These are phyloP conservation scores for Tetramorium alpestre DNA, from an alignment of 1,140 invertebrate genomes.

Conservation along the genomic window DNA sequence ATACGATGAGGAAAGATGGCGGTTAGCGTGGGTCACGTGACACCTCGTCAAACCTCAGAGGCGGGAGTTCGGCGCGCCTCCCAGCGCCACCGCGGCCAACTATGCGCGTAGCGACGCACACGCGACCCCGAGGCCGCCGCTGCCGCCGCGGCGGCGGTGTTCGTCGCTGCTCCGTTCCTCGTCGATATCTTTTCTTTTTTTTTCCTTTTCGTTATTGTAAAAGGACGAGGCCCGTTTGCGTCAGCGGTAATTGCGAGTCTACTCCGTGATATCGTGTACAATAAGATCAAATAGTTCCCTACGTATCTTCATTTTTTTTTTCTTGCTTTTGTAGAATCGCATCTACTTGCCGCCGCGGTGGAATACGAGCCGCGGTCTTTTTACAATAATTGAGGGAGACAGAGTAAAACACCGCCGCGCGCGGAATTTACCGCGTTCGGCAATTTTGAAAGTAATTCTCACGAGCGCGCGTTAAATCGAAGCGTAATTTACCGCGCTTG, in stretches of 20 bases:
- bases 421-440: not conserved
- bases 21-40: conserved; percentile 87
- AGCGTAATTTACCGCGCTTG: not conserved
- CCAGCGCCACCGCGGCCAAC: conserved; percentile 61
- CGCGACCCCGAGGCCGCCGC: not conserved
- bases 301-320: not conserved
- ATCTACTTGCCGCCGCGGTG: not conserved
- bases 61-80: conserved; percentile 77
- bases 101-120: conserved; percentile 74
- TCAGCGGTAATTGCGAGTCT: not conserved
- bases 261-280: not conserved
- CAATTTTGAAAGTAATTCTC: not conserved
- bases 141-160: too few relatives aligned
- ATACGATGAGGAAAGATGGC: conserved; percentile 86
- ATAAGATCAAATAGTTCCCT: not conserved
- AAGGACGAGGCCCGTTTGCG: not conserved
- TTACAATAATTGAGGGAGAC: not conserved
- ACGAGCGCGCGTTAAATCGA: not conserved
- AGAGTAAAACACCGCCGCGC: not conserved
- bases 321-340: not conserved
- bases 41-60: conserved; percentile 78
- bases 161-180: not conserved
- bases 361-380: not conserved
- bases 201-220: conserved; percentile 9
- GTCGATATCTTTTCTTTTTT: not conserved